These are phyloP conservation scores for Penelope pileata DNA, from an alignment of 2,113 vertebrate species.

Conservation along the genomic window DNA sequence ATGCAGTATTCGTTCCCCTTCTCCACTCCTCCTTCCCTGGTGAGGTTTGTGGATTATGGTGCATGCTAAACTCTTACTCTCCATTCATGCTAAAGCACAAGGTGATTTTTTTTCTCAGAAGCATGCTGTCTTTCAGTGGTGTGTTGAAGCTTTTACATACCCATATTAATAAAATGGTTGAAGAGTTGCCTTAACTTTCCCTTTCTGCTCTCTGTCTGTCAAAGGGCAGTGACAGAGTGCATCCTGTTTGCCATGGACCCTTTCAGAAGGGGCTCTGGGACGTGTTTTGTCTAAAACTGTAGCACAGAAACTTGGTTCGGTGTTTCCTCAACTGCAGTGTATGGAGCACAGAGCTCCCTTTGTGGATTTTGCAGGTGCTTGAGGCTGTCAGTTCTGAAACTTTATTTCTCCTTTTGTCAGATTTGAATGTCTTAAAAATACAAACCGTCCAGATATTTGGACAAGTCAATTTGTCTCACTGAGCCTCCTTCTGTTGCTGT, in stretches of 20 bases:
- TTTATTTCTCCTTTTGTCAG: neutral
- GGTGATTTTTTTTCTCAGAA: neutral
- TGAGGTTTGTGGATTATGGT: neutral
- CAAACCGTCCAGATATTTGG: neutral
- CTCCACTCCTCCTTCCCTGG: neutral
- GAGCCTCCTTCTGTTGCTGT: conserved; percentile 13
- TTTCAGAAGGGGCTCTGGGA: neutral
- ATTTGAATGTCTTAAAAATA: neutral
- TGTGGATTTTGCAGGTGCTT: neutral
- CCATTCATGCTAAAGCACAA: neutral
- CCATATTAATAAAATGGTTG: neutral
- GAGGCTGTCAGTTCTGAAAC: neutral
- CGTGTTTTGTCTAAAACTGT: neutral
- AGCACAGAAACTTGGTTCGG: neutral
- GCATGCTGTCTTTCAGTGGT: rapidly evolving
- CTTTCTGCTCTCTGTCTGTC: neutral
- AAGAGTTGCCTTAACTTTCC: neutral
- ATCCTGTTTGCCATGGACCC: neutral
- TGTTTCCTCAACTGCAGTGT: neutral
- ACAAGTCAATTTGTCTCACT: neutral
- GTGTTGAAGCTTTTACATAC: neutral
- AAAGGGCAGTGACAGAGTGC: rapidly evolving
- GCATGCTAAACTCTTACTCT: neutral
- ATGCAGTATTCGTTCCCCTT: neutral
- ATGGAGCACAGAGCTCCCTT: neutral